These are phyloP conservation scores for Petrocephalus zakoni DNA, from an alignment of 2,113 vertebrate species.

Conservation along the genomic window DNA sequence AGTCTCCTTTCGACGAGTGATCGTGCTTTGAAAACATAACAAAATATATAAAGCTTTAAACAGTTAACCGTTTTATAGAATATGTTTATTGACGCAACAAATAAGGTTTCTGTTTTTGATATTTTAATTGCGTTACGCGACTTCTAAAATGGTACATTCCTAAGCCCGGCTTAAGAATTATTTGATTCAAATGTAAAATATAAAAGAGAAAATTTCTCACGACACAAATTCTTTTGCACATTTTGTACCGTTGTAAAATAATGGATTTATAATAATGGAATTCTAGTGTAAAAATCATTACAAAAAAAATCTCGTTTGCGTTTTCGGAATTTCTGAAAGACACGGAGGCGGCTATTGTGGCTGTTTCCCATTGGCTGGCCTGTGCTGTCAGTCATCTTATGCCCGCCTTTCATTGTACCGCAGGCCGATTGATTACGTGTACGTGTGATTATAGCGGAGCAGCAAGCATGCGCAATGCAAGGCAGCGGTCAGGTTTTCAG, in stretches of 20 bases:
- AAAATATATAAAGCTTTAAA: not conserved
- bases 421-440: not conserved
- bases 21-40: no score
- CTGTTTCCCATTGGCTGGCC: conserved; percentile 39
- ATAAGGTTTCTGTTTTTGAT: not conserved
- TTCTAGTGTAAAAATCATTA: not conserved
- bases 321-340: not conserved
- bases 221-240: not conserved
- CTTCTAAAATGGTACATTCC: conserved; percentile 10
- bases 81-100: not conserved
- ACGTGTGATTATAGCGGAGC: not conserved
- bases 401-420: not conserved
- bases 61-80: not conserved
- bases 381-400: not conserved
- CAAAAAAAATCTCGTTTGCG: not conserved
- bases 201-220: not conserved
- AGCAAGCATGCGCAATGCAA: not conserved
- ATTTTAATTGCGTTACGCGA: not conserved
- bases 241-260: not conserved
- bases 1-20: not conserved
- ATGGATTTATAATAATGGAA: not conserved
- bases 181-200: conserved; percentile 7
- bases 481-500: not conserved
- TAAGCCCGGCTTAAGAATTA: not conserved
- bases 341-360: conserved; percentile 33